These are phyloP conservation scores for Lamellibrachia columna DNA, from an alignment of 2,888 invertebrate genomes.

Conservation along the genomic window DNA sequence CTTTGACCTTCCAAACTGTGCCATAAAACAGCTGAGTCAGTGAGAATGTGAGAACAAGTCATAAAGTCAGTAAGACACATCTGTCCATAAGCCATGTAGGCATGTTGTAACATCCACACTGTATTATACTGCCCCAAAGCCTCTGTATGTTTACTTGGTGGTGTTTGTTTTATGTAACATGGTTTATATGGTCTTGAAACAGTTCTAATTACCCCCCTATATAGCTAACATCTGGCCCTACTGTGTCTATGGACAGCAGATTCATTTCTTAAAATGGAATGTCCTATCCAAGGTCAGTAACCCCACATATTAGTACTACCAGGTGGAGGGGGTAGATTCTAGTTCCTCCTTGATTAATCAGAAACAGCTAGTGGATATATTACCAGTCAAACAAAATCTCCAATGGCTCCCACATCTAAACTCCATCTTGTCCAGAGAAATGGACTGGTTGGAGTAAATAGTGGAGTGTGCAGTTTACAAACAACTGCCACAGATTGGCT, in stretches of 20 bases:
- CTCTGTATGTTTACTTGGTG: background rate
- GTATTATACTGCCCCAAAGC: background rate
- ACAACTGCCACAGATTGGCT: background rate
- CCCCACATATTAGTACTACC: background rate
- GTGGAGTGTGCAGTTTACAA: background rate
- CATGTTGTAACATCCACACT: background rate
- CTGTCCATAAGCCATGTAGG: background rate
- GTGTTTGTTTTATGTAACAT: background rate
- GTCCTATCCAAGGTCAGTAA: background rate
- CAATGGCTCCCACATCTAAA: background rate
- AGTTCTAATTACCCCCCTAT: background rate
- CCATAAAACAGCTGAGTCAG: background rate
- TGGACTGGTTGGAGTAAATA: background rate
- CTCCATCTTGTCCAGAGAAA: background rate
- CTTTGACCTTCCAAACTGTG: background rate
- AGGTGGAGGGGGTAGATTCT: background rate
- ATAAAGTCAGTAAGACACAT: background rate
- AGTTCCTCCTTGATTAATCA: background rate
- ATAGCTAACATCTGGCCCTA: background rate
- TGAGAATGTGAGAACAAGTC: background rate
- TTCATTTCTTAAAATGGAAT: background rate
- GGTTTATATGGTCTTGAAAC: background rate
- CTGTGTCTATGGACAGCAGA: background rate
- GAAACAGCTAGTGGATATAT: background rate
- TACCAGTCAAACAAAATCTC: background rate